A percentile compares a stretch with the other conserved stretches of the same genome.
Conservation (phyloP, 2,888 invertebrate species). For the Acleris laterana region DNA sequence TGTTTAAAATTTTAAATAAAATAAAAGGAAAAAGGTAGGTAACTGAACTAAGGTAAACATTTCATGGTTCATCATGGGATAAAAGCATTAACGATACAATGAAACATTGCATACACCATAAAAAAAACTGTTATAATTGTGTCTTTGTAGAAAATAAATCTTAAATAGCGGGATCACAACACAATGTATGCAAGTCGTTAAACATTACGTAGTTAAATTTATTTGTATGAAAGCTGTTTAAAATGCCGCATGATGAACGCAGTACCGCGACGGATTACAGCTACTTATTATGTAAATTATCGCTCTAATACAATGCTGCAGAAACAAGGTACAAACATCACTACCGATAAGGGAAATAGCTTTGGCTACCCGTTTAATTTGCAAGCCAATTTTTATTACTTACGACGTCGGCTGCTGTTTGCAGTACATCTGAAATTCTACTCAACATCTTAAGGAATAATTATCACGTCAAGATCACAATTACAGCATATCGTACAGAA, state of each 20-base stretch:
- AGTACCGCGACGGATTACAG: conserved; percentile 17
- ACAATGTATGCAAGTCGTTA: too few relatives aligned
- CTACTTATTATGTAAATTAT: conserved; percentile 29
- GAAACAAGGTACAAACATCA: conserved; percentile 4
- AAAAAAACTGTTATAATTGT: too few relatives aligned
- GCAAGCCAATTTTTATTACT: conserved; percentile 49
- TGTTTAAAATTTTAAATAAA: too few relatives aligned
- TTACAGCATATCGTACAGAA: conserved; percentile 27
- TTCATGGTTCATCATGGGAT: too few relatives aligned
- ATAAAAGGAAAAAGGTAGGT: too few relatives aligned
- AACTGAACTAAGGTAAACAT: too few relatives aligned
- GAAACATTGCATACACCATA: too few relatives aligned
- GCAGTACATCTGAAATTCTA: conserved; percentile 82
- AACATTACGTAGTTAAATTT: too few relatives aligned
- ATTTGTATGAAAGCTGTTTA: not conserved
- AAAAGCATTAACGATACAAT: too few relatives aligned
- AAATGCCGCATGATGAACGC: conserved; percentile 6
- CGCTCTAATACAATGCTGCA: conserved; percentile 1
- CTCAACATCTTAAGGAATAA: conserved; percentile 70
- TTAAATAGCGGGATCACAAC: too few relatives aligned
- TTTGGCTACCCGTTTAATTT: conserved; percentile 3
- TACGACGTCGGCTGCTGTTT: conserved; percentile 84
- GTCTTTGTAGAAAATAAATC: too few relatives aligned
- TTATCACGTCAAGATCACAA: conserved; percentile 32
- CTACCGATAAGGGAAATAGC: conserved; percentile 20